Percentiles rank a stretch among this genome's conserved stretches.
Evolutionary conservation across 2,888 invertebrate species (phyloP).

Genomic region (Rhamphomyia laevipes): DNA sequence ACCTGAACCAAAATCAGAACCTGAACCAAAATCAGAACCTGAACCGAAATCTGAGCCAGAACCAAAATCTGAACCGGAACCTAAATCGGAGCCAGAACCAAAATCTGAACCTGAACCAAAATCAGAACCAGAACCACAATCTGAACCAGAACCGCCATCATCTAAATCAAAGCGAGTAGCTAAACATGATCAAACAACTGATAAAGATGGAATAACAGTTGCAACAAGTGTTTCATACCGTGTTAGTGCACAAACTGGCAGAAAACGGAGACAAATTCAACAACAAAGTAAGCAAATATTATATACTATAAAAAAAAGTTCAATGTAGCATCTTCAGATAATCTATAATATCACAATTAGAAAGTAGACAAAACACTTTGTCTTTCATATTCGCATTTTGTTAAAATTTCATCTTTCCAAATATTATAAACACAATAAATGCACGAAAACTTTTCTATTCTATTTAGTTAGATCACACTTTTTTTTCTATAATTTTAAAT

Average conservation of each 20-base stretch:
- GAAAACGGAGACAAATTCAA: constrained; percentile 21
- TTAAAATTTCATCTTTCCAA: too few relatives aligned
- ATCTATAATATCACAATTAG: too few relatives aligned
- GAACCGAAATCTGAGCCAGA: constrained; percentile 36
- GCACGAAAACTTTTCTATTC: too few relatives aligned
- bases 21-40: constrained; percentile 37
- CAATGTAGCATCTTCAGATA: too few relatives aligned
- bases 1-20: constrained; percentile 39
- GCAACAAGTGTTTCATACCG: constrained; percentile 70
- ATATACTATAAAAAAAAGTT: background rate
- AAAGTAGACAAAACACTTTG: too few relatives aligned
- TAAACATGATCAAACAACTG: constrained; percentile 39
- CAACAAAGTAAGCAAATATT: background rate
- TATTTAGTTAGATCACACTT: constrained; percentile 5
- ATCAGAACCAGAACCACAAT: constrained; percentile 36
- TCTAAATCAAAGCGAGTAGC: constrained; percentile 46
- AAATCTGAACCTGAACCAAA: constrained; percentile 35
- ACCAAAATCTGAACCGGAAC: constrained; percentile 39
- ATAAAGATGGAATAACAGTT: constrained; percentile 53
- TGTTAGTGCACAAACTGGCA: constrained; percentile 48
- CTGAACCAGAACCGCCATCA: constrained; percentile 33
- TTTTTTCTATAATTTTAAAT: constrained; percentile 7
- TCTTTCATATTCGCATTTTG: too few relatives aligned
- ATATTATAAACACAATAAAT: too few relatives aligned
- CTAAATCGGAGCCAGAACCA: constrained; percentile 39